Percentiles rank a stretch among this genome's conserved stretches.
Conservation (phyloP, 2,888 invertebrate species). For the Ochropleura leucogaster region DNA sequence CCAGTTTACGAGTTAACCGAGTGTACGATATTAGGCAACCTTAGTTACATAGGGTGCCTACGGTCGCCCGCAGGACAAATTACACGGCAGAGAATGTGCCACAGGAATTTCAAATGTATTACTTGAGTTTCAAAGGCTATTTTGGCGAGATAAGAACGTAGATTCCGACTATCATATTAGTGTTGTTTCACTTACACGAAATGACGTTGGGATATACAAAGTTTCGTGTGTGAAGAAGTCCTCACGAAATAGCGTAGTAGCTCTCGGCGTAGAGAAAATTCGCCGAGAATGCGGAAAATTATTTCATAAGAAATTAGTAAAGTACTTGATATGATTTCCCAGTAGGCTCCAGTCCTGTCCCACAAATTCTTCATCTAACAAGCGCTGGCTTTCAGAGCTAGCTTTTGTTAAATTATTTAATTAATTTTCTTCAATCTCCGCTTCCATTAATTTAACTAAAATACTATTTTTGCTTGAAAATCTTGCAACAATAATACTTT, state of each 20-base stretch:
- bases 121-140: background rate
- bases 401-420: slow-evolving; percentile 35
- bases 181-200: slow-evolving; percentile 45
- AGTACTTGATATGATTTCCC: slow-evolving; percentile 65
- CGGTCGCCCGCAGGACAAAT: slow-evolving; percentile 53
- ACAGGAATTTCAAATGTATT: slow-evolving; percentile 40
- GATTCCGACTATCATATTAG: slow-evolving; percentile 35
- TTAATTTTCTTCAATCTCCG: slow-evolving; percentile 24
- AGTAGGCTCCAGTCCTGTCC: slow-evolving; percentile 42
- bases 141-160: background rate
- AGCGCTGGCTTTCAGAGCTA: slow-evolving; percentile 28
- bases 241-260: slow-evolving; percentile 21
- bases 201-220: slow-evolving; percentile 44
- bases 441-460: background rate
- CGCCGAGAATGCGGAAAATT: slow-evolving; percentile 40
- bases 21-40: slow-evolving; percentile 57
- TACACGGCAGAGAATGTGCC: slow-evolving; percentile 24
- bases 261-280: slow-evolving; percentile 46
- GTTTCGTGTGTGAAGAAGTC: slow-evolving; percentile 37
- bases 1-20: slow-evolving; percentile 57
- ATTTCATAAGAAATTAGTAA: slow-evolving; percentile 59
- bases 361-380: slow-evolving; percentile 50
- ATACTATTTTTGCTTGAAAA: background rate
- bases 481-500: background rate
- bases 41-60: slow-evolving; percentile 49